Evolutionary conservation across 1,140 invertebrate genomes (phyloP), one percentile per base, ranked within the genome.

Genomic region (Potamilus streckersoni): DNA sequence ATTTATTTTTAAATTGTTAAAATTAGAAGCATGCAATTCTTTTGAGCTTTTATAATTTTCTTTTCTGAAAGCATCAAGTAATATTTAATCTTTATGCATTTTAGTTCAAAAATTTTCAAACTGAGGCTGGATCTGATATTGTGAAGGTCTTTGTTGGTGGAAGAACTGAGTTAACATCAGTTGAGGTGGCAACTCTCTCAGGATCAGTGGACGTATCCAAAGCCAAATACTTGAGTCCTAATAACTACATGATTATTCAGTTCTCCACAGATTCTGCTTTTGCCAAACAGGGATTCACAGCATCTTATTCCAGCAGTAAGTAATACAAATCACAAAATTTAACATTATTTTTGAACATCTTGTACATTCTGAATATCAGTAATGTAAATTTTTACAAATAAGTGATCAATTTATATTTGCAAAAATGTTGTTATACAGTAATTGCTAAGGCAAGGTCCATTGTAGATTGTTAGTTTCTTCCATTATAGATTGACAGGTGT

Each of bases 171-270:
- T 62, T 59, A 6, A 56, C 27, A 15, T 70, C 75, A n/a, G 73
- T 2, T 12, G 16, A 16, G 17, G 64, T 77, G 14, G 69, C 49
- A 17, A 2, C 58, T n/a, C 64, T 77, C 2, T 72, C 75, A 61
- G 75, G 75, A 20, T 49, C 38, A 49, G 13, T 60, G 1, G 5
- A 67, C 2, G 58, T 58, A 31, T 57, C 27, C 3, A 61, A 31
- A 20, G n/a, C 16, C 27, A 15, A 65, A 20, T 77, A 61, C 23
- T 57, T 63, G 4, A 77, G 75, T 56, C 63, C 60, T 55, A 77
- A 77, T 71, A 77, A 77, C 49, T 59, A 69, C 31, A 72, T 77
- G 64, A n/a, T 77, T 16, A 49, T 77, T 6, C 66, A 68, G 56
- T 77, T 77, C 49, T 68, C 70, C 31, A 60, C 75, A 19, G 75